These are phyloP conservation scores for Emys orbicularis DNA, from an alignment of 2,797 vertebrate genomes.

Conservation along the genomic window DNA sequence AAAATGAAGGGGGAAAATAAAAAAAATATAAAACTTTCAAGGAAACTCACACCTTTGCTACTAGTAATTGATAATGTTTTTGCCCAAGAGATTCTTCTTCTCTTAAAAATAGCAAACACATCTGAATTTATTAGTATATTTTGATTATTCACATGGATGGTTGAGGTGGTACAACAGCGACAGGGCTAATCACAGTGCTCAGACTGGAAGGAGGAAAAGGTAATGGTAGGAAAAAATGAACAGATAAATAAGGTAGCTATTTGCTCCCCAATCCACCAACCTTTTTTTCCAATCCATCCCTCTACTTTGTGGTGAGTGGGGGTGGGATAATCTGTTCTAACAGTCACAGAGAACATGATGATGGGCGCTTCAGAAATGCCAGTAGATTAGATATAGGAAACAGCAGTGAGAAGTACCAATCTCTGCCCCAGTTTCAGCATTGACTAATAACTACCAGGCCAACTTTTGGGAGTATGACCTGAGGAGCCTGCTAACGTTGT, in stretches of 20 bases:
- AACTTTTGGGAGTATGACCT: background rate
- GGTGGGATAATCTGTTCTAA: background rate
- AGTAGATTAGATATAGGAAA: background rate
- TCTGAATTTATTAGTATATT: background rate
- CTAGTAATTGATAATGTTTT: background rate
- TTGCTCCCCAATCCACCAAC: background rate
- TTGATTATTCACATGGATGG: constrained; percentile 14
- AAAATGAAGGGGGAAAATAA: background rate
- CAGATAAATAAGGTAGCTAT: background rate
- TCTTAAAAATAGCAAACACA: constrained; percentile 6
- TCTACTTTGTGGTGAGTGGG: background rate
- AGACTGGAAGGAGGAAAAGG: background rate
- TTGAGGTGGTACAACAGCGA: constrained; percentile 3
- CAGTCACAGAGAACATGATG: background rate
- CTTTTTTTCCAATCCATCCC: background rate
- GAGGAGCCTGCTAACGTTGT: background rate
- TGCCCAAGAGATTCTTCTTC: constrained; percentile 27
- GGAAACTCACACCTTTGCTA: background rate
- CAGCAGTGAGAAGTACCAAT: background rate
- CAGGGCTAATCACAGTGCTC: background rate
- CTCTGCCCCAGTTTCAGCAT: background rate
- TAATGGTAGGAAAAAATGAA: background rate
- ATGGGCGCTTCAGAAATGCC: background rate
- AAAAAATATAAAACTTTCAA: background rate
- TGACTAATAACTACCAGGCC: background rate